These are phyloP conservation scores for Tragelaphus scriptus DNA, from an alignment of 2,113 vertebrate genomes.

Conservation along the genomic window DNA sequence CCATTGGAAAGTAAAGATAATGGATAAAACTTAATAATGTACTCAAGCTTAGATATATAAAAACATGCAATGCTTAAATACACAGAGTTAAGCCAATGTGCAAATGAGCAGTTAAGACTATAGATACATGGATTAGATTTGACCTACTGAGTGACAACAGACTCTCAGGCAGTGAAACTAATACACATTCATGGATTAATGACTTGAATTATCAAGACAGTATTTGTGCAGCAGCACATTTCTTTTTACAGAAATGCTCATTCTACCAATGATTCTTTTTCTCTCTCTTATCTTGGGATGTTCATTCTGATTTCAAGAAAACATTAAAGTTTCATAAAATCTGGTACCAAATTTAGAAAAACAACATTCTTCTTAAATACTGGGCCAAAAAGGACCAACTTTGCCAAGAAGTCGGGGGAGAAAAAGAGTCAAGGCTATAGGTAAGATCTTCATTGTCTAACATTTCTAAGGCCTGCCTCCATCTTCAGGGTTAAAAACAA, in stretches of 20 bases:
- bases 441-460: background rate
- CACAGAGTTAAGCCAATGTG: constrained; percentile 40
- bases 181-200: constrained; percentile 8
- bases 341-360: background rate
- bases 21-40: constrained; percentile 33
- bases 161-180: constrained; percentile 11
- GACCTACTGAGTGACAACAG: constrained; percentile 40
- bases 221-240: background rate
- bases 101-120: constrained; percentile 51
- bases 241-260: background rate
- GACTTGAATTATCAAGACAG: constrained; percentile 18
- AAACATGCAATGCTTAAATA: constrained; percentile 59
- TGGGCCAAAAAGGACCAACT: background rate
- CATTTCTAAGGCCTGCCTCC: background rate
- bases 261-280: background rate
- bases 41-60: constrained; percentile 38
- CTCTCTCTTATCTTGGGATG: background rate
- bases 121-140: constrained; percentile 54
- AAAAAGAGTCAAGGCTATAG: background rate
- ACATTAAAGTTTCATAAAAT: background rate
- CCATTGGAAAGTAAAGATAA: background rate
- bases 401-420: background rate
- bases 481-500: background rate
- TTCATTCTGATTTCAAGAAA: background rate
- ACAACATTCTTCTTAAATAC: background rate